These are phyloP conservation scores for Sipha flava DNA, from an alignment of 1,140 invertebrate species.

Conservation along the genomic window DNA sequence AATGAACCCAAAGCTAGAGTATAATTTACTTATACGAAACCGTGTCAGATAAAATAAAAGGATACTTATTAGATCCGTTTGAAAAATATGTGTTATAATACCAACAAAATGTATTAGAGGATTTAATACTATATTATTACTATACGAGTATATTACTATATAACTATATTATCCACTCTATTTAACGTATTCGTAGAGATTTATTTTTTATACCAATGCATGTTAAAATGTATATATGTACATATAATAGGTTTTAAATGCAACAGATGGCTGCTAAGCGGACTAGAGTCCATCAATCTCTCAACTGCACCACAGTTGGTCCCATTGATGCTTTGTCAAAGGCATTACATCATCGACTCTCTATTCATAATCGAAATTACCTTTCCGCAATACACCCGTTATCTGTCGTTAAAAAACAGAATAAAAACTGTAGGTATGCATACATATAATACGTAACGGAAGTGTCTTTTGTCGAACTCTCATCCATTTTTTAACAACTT, in stretches of 20 bases:
- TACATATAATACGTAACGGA: too few species aligned
- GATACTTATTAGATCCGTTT: too few species aligned
- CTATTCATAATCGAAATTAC: background rate
- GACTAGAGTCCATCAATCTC: background rate
- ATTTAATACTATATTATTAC: too few species aligned
- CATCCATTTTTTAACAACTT: too few species aligned
- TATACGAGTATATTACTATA: too few species aligned
- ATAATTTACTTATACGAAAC: too few species aligned
- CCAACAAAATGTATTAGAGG: too few species aligned
- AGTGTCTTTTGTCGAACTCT: background rate
- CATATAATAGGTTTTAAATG: background rate
- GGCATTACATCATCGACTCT: background rate
- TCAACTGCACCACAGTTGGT: background rate
- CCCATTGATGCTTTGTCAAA: background rate
- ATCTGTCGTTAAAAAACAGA: background rate
- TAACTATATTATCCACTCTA: too few species aligned
- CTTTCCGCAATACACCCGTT: background rate
- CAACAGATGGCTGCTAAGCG: background rate
- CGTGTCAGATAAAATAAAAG: too few species aligned
- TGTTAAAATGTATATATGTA: background rate
- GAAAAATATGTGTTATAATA: too few species aligned
- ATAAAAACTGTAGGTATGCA: too few species aligned
- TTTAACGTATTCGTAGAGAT: background rate
- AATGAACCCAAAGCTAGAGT: too few species aligned
- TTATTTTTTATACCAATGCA: background rate